These are phyloP conservation scores for Drosophila subpulchrella DNA, from an alignment of 1,140 invertebrate genomes.

Conservation along the genomic window DNA sequence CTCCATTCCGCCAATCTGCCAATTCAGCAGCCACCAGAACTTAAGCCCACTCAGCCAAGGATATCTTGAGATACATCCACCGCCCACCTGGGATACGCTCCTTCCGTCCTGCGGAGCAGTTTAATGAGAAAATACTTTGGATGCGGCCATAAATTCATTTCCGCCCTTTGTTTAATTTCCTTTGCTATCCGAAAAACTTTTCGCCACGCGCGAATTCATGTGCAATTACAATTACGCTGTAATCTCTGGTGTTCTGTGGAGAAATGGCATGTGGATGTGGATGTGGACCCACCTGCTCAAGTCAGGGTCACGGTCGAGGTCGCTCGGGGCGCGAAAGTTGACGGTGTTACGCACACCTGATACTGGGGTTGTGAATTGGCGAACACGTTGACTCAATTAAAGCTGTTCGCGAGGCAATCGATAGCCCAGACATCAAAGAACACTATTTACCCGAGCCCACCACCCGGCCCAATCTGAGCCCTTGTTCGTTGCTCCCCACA, in stretches of 20 bases:
- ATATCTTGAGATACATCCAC: background rate
- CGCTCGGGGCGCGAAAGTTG: conserved; percentile 10
- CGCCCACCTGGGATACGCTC: conserved; percentile 3
- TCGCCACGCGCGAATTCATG: conserved; percentile 60
- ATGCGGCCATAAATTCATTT: conserved; percentile 73
- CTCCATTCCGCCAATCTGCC: too few relatives aligned
- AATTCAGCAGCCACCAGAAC: background rate
- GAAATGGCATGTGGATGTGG: background rate
- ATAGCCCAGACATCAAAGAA: conserved; percentile 28
- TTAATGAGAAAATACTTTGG: conserved; percentile 64
- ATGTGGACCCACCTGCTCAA: background rate
- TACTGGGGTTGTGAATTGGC: conserved; percentile 15
- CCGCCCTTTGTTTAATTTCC: conserved; percentile 60
- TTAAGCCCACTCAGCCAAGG: background rate
- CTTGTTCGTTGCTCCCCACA: background rate
- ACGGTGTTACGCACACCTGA: conserved; percentile 2
- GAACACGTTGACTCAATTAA: conserved; percentile 68
- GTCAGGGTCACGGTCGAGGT: conserved; percentile 33
- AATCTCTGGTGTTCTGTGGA: conserved; percentile 21
- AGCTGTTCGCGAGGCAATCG: conserved; percentile 36
- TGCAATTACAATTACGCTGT: conserved; percentile 76
- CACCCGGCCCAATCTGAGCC: background rate
- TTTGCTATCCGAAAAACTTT: conserved; percentile 40
- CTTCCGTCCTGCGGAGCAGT: conserved; percentile 7
- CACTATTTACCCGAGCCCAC: background rate